These are phyloP conservation scores for Gallinago jamesoni DNA, from an alignment of 2,113 vertebrate genomes.

Conservation along the genomic window DNA sequence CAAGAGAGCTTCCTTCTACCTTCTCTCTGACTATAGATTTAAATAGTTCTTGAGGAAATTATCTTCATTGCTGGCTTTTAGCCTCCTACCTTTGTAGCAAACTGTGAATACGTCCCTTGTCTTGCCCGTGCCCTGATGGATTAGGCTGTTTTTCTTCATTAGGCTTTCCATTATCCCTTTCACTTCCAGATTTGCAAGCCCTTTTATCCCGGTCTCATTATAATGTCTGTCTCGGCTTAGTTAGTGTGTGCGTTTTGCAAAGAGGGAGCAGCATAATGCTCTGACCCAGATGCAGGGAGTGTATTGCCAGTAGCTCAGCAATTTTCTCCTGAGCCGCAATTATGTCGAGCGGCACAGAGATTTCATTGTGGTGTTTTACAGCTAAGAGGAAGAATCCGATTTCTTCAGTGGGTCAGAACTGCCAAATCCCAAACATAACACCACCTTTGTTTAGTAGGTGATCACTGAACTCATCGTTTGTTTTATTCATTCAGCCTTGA, in stretches of 20 bases:
- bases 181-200: not conserved
- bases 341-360: not conserved
- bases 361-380: not conserved
- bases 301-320: slow-evolving; percentile 25
- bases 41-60: not conserved
- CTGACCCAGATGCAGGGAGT: slow-evolving; percentile 34
- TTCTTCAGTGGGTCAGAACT: not conserved
- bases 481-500: not conserved
- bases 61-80: not conserved
- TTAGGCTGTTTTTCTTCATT: not conserved
- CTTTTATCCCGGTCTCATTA: not conserved
- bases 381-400: not conserved
- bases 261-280: not conserved
- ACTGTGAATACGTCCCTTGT: not conserved
- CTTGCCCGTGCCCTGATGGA: not conserved
- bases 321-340: not conserved
- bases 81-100: not conserved
- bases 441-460: not conserved
- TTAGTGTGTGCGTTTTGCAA: not conserved
- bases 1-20: not conserved
- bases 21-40: not conserved
- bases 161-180: not conserved
- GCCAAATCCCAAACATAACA: not conserved
- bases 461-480: not conserved
- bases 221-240: not conserved